Evolutionary conservation across 2,113 vertebrate species (phyloP).

Genomic region (Alligator sinensis): DNA sequence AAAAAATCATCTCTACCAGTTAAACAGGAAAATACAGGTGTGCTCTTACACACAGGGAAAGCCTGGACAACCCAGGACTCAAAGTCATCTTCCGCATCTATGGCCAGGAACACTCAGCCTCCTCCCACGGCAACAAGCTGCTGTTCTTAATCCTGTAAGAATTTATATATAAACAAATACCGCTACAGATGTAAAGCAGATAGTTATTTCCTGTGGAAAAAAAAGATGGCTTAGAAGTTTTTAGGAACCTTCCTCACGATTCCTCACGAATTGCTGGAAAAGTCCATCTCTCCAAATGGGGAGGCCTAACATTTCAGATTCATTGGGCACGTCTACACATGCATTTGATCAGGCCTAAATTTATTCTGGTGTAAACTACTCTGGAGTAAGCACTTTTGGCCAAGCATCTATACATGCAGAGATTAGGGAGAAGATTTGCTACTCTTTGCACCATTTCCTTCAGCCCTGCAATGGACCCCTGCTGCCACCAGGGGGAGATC

Average conservation of each 20-base stretch:
- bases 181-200: slow-evolving; percentile 48
- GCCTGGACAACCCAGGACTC: slow-evolving; percentile 43
- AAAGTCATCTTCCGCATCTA: slow-evolving; percentile 25
- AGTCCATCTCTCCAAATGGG: slow-evolving; percentile 56
- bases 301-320: slow-evolving; percentile 45
- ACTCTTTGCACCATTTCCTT: no score
- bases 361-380: no score
- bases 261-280: slow-evolving; percentile 66
- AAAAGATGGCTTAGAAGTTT: slow-evolving; percentile 61
- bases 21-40: slow-evolving; percentile 7
- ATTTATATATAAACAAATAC: slow-evolving; percentile 60
- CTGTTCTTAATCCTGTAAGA: slow-evolving; percentile 68
- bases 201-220: slow-evolving; percentile 71
- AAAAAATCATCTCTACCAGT: neutral
- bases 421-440: no score
- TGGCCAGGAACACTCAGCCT: slow-evolving; percentile 51
- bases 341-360: no score
- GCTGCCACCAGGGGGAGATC: no score
- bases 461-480: no score
- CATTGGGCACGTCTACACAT: neutral
- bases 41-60: slow-evolving; percentile 14
- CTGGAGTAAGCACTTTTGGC: no score
- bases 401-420: no score
- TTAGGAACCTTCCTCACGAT: slow-evolving; percentile 67
- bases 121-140: slow-evolving; percentile 42